Evolutionary conservation across 1,140 invertebrate species (phyloP).

Genomic region (Meloidogyne floridensis): DNA sequence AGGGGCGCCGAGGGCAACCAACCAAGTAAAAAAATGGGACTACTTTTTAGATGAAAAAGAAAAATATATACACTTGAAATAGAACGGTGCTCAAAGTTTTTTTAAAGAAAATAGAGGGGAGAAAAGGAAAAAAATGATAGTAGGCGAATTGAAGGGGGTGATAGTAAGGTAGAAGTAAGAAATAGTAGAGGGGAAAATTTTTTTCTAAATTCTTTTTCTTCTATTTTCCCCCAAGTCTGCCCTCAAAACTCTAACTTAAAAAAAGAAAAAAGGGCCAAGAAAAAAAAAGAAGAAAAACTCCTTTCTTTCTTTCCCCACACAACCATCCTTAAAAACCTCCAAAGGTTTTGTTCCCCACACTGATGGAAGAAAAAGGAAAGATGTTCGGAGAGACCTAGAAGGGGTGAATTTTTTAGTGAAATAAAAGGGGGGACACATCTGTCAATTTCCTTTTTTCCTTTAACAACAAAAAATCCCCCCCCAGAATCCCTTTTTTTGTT

Average conservation of each 20-base stretch:
- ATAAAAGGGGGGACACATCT: neutral
- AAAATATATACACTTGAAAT: neutral
- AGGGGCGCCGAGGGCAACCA: neutral
- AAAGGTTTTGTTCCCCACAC: neutral
- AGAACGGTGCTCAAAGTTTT: slow-evolving; percentile 6
- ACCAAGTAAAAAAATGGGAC: neutral
- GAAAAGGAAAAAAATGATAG: no score
- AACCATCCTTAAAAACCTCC: neutral
- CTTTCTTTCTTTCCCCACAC: neutral
- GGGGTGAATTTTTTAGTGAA: no score
- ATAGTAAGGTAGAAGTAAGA: no score
- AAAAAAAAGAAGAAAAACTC: neutral
- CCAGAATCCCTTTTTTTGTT: neutral
- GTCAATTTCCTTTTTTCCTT: neutral
- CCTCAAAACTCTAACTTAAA: neutral
- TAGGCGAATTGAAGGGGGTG: no score
- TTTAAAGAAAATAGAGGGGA: neutral
- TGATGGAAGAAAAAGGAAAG: no score
- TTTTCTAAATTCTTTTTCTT: neutral
- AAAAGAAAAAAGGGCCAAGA: neutral
- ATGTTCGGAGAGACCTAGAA: neutral
- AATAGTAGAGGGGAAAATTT: neutral
- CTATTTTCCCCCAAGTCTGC: neutral
- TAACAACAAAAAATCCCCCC: neutral
- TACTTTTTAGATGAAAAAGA: neutral